phyloP scores from a whole-genome alignment of 1,140 invertebrate genomes.

The Kradibia gibbosae region DNA sequence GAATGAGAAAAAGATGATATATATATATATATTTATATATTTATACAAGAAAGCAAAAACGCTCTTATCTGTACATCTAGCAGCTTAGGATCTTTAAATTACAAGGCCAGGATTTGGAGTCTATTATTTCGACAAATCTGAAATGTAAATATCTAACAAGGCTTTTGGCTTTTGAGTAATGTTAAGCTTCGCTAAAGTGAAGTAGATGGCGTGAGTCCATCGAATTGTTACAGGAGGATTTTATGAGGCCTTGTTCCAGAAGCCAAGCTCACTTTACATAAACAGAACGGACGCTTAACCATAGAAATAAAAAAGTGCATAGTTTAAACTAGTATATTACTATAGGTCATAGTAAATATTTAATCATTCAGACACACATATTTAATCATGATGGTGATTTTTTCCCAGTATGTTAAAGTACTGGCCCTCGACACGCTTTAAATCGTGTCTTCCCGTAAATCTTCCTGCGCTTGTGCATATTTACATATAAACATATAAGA shows the following conservation, averaged over 20 bases:
- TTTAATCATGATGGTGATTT: neutral
- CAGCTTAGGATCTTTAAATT: neutral
- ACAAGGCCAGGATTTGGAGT: neutral
- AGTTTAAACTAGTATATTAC: neutral
- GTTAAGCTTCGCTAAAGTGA: constrained; percentile 53
- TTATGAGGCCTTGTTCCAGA: neutral
- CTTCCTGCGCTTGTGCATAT: neutral
- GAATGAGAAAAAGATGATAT: too few relatives aligned
- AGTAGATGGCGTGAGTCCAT: constrained; percentile 27
- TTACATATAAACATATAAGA: constrained; percentile 7
- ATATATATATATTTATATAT: too few relatives aligned
- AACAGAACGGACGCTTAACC: neutral
- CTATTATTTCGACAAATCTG: constrained; percentile 55
- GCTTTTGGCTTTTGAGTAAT: constrained; percentile 46
- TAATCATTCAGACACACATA: neutral
- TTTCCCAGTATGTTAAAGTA: constrained; percentile 1
- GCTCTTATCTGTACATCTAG: neutral
- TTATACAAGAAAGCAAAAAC: too few relatives aligned
- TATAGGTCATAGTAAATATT: constrained; percentile 31
- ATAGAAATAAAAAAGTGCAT: constrained; percentile 33
- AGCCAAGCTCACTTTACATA: neutral
- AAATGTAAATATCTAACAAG: constrained; percentile 54
- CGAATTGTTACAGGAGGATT: constrained; percentile 10
- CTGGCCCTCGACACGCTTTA: neutral
- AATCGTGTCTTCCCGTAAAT: constrained; percentile 1